Percentiles rank a stretch among this genome's conserved stretches.
phyloP scores from a whole-genome alignment of 2,113 vertebrate genomes.

The Sialia sialis region DNA sequence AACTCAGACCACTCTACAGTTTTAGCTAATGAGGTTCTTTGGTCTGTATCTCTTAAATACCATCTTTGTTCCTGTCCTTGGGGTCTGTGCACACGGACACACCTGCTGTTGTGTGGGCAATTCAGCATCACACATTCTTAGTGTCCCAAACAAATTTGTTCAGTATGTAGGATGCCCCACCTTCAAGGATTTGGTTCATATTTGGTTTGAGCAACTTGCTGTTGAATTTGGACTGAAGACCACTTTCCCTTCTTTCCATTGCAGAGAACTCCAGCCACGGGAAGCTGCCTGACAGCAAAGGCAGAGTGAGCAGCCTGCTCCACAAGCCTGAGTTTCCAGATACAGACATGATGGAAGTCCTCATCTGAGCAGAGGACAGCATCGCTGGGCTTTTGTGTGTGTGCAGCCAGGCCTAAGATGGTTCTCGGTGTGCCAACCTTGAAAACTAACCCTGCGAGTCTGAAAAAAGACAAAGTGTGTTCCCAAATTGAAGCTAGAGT shows the following conservation, averaged over 20 bases:
- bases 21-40: background rate
- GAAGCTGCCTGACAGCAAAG: conserved; percentile 70
- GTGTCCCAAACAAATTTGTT: background rate
- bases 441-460: background rate
- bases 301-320: conserved; percentile 66
- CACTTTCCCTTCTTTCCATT: background rate
- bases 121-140: background rate
- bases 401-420: background rate
- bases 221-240: background rate
- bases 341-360: conserved; percentile 79
- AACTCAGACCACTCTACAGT: background rate
- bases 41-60: background rate
- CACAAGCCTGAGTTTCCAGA: conserved; percentile 78
- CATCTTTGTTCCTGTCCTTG: background rate
- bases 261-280: conserved; percentile 68
- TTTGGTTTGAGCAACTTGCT: background rate
- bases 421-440: background rate
- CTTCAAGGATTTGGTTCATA: background rate
- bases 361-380: conserved; percentile 62
- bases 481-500: background rate
- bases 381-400: background rate
- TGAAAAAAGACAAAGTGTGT: conserved; percentile 16
- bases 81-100: background rate
- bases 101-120: background rate
- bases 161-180: background rate